Conservation (phyloP, 2,888 invertebrate genomes). For the Leptopilina myrica region DNA sequence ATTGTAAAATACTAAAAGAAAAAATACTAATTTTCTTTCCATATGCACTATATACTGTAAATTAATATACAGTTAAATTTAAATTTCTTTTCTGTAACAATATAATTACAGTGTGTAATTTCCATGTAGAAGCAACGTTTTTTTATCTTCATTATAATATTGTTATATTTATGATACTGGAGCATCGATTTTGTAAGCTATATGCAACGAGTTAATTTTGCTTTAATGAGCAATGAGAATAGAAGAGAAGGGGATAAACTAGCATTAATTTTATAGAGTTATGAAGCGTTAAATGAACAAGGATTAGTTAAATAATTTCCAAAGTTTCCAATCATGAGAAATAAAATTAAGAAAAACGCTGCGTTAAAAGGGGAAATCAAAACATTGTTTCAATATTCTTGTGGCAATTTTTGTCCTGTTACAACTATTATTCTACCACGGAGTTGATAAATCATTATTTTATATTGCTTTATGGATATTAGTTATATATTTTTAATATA, state of each 20-base stretch:
- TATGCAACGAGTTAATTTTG: conserved; percentile 2
- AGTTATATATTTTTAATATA: too few species aligned
- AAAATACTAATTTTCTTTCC: too few species aligned
- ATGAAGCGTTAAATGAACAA: not conserved
- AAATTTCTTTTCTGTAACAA: not conserved
- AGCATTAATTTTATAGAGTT: conserved; percentile 2
- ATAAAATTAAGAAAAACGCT: too few species aligned
- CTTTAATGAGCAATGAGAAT: conserved; percentile 19
- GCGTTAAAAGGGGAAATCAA: too few species aligned
- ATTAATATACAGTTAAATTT: not conserved
- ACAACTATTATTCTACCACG: too few species aligned
- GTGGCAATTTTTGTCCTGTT: too few species aligned
- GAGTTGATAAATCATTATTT: too few species aligned
- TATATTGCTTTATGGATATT: too few species aligned
- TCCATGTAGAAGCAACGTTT: not conserved
- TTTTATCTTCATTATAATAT: not conserved
- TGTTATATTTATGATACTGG: conserved; percentile 27
- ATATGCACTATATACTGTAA: too few species aligned
- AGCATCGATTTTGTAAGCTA: conserved; percentile 27
- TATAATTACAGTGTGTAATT: not conserved
- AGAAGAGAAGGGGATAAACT: not conserved
- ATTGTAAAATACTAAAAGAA: too few species aligned
- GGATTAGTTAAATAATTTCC: not conserved
- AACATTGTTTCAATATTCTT: too few species aligned
- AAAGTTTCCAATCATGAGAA: not conserved